phyloP scores from a whole-genome alignment of 2,888 invertebrate species.

The Dusona sp. region DNA sequence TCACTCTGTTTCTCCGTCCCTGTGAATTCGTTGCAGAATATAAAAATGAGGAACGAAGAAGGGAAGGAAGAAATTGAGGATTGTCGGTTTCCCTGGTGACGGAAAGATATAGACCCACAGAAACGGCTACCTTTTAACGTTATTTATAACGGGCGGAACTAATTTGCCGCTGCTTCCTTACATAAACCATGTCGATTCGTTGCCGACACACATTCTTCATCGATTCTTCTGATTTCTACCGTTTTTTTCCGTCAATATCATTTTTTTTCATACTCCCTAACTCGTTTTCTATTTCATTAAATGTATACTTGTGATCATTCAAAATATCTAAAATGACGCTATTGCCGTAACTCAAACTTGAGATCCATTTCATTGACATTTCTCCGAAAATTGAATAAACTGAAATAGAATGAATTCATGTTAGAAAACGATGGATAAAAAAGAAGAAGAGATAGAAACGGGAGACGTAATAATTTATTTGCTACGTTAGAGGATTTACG shows the following conservation, averaged over 20 bases:
- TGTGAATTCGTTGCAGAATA: constrained; percentile 48
- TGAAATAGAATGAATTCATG: not conserved
- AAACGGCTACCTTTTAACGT: constrained; percentile 71
- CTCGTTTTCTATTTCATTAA: not conserved
- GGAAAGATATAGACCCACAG: constrained; percentile 61
- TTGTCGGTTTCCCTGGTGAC: constrained; percentile 42
- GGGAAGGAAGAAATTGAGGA: constrained; percentile 53
- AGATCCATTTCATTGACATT: not conserved
- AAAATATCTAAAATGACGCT: not conserved
- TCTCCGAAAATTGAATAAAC: not conserved
- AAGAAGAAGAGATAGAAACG: constrained; percentile 32
- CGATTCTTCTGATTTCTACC: not conserved
- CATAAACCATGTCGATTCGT: constrained; percentile 40
- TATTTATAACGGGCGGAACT: constrained; percentile 77
- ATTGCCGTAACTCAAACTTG: too few species aligned
- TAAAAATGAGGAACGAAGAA: constrained; percentile 46
- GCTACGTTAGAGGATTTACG: constrained; percentile 80
- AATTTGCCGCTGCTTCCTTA: constrained; percentile 68
- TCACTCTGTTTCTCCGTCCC: constrained; percentile 5
- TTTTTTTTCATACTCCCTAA: not conserved
- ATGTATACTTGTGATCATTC: not conserved
- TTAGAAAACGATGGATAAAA: constrained; percentile 24
- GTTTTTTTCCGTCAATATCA: constrained; percentile 12
- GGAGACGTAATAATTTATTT: constrained; percentile 80
- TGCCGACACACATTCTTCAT: constrained; percentile 11